Evolutionary conservation across 2,797 vertebrate species (phyloP).

Genomic region (Oryzias dopingdopingensis): DNA sequence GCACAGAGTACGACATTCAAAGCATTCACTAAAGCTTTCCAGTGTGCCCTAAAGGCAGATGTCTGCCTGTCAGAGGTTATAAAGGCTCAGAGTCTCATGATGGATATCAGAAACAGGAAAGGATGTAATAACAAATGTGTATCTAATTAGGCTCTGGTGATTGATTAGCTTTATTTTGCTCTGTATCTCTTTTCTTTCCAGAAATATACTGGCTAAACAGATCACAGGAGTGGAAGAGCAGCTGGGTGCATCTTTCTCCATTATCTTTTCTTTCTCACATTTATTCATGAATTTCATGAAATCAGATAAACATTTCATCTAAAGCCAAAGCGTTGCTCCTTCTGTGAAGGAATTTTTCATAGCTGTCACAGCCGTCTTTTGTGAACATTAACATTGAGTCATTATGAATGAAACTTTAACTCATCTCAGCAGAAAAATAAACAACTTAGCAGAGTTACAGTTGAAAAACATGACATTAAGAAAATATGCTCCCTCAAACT

Average conservation of each 20-base stretch:
- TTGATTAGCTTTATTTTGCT: slow-evolving; percentile 1
- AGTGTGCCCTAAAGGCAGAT: background rate
- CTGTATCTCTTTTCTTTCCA: background rate
- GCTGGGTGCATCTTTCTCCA: background rate
- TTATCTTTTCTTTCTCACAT: background rate
- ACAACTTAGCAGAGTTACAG: too few species aligned
- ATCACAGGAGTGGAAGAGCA: background rate
- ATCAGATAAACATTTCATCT: too few species aligned
- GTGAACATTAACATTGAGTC: background rate
- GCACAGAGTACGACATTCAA: slow-evolving; percentile 1
- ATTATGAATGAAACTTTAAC: background rate
- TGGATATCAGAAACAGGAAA: slow-evolving; percentile 9
- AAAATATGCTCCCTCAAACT: too few species aligned
- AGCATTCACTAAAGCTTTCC: slow-evolving; percentile 10
- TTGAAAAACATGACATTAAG: too few species aligned
- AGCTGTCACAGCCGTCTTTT: too few species aligned
- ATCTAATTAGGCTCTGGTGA: background rate
- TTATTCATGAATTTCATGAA: background rate
- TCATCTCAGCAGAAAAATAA: background rate
- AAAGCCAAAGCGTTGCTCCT: too few species aligned
- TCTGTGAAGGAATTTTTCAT: too few species aligned
- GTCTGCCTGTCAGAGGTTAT: slow-evolving; percentile 14
- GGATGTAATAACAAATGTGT: slow-evolving; percentile 5
- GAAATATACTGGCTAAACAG: background rate
- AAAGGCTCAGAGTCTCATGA: background rate